phyloP scores from a whole-genome alignment of 2,888 invertebrate species.

The Pecten maximus region DNA sequence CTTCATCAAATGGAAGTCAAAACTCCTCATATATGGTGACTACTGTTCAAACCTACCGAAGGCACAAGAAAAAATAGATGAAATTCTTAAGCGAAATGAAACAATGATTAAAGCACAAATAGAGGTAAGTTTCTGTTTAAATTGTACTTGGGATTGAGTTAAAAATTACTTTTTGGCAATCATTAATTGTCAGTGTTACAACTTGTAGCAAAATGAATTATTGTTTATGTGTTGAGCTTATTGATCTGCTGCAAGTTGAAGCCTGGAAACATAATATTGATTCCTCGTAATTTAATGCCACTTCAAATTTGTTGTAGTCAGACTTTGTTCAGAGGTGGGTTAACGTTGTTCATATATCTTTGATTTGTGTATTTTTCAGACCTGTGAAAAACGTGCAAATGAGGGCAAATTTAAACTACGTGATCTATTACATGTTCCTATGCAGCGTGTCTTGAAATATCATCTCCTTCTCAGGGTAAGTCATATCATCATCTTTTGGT shows the following conservation, averaged over 20 bases:
- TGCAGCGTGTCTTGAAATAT: constrained; percentile 99
- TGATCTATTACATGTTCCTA: constrained; percentile 97
- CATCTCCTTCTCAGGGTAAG: constrained; percentile 93
- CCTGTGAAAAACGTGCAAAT: constrained; percentile 96
- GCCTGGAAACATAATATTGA: no score
- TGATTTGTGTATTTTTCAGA: constrained; percentile 85
- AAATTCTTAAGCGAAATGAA: constrained; percentile 88
- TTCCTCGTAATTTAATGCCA: no score
- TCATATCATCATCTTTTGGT: no score
- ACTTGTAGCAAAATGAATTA: no score
- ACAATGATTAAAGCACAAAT: constrained; percentile 83
- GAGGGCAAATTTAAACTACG: constrained; percentile 96
- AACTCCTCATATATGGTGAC: constrained; percentile 95
- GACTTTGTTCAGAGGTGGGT: no score
- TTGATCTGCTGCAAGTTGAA: no score
- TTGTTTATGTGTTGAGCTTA: no score
- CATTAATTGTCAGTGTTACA: no score
- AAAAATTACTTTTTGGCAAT: no score
- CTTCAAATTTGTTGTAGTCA: no score
- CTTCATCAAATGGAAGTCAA: constrained; percentile 94
- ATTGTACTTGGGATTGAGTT: no score
- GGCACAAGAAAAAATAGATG: constrained; percentile 93
- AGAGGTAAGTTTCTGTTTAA: constrained; percentile 67
- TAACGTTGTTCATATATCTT: no score
- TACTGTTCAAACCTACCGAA: constrained; percentile 96